Evolutionary conservation across 2,113 vertebrate species (phyloP), one percentile per base, ranked within the genome.

Genomic region (Myanophis thanlyinensis): DNA sequence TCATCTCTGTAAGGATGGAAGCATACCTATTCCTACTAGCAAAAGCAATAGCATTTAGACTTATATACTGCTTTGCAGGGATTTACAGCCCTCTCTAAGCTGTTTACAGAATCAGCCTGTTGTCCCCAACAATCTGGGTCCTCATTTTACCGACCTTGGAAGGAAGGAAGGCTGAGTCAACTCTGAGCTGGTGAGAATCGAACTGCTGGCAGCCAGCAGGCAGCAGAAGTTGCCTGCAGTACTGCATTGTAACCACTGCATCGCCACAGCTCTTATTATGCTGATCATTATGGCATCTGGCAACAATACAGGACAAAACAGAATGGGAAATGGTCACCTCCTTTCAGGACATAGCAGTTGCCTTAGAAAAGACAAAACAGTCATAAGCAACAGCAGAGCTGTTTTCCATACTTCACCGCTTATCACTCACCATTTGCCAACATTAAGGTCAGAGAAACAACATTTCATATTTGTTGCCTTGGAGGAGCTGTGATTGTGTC

Each of bases 311-410:
- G 96, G 96, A 96, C 96, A 97, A 98, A 97, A 97, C 92, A 96
- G 96, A 97, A 97, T 97, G 97, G 97, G 97, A 96, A 97, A 98
- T 96, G 97, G 96, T 95, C 97, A 96, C 92, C 96, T 97, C 96
- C 94, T 95, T 96, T 97, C 96, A 94, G 97, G 97, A 95, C 96
- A 95, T 87, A 95, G 94, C 97, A 97, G 97, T 97, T 97, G 97
- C 97, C 96, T 96, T 87, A 92, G 96, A 94, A 97, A 35, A 97
- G n/a, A 97, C 96, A 96, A 96, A 95, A 94, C 96, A 97, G 95
- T 95, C 95, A 88, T 90, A 94, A 96, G 97, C 96, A 96, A 96
- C 95, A 94, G 90, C 96, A 94, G 93, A 96, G 95, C 93, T 96
- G 93, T 94, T 96, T 96, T 96, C 96, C 92, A 87, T 92, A 95